These are phyloP conservation scores for Nerophis ophidion DNA, from an alignment of 2,113 vertebrate genomes.

Conservation along the genomic window DNA sequence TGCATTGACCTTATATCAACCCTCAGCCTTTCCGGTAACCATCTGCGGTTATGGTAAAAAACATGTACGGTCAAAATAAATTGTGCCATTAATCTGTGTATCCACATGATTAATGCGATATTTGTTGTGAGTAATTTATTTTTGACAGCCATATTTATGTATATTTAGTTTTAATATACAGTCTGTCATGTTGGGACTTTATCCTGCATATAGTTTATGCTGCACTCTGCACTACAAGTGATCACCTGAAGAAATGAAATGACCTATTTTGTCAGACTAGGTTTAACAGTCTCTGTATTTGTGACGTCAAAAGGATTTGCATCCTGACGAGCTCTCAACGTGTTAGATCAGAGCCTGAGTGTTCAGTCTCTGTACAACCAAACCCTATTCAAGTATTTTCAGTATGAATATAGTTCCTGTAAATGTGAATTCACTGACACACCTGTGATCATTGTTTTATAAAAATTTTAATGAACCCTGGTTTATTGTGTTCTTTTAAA, in stretches of 20 bases:
- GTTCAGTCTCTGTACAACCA: slow-evolving; percentile 12
- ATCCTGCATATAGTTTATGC: slow-evolving; percentile 27
- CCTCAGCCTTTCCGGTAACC: too few relatives aligned
- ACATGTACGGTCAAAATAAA: too few relatives aligned
- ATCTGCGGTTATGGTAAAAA: too few relatives aligned
- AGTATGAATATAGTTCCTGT: slow-evolving; percentile 29
- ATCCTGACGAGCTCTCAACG: slow-evolving; percentile 8
- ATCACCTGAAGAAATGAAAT: slow-evolving; percentile 10
- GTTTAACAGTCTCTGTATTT: slow-evolving; percentile 11
- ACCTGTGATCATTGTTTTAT: slow-evolving; percentile 65
- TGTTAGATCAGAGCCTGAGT: slow-evolving; percentile 4
- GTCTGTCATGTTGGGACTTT: slow-evolving; percentile 18
- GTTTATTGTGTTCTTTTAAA: not conserved
- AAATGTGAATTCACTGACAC: slow-evolving; percentile 57
- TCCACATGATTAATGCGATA: too few relatives aligned
- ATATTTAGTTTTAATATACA: not conserved
- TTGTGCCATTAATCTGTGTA: too few relatives aligned
- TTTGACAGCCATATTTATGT: too few relatives aligned
- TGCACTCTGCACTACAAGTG: slow-evolving; percentile 12
- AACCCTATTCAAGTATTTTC: slow-evolving; percentile 27
- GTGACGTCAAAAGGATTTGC: slow-evolving; percentile 18
- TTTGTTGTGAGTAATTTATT: too few relatives aligned
- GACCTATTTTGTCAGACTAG: slow-evolving; percentile 12
- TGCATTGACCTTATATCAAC: too few relatives aligned
- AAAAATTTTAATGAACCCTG: slow-evolving; percentile 57